A percentile compares a stretch with the other conserved stretches of the same genome.
These are phyloP conservation scores for Athalia cordata DNA, from an alignment of 2,888 invertebrate species.

Conservation along the genomic window DNA sequence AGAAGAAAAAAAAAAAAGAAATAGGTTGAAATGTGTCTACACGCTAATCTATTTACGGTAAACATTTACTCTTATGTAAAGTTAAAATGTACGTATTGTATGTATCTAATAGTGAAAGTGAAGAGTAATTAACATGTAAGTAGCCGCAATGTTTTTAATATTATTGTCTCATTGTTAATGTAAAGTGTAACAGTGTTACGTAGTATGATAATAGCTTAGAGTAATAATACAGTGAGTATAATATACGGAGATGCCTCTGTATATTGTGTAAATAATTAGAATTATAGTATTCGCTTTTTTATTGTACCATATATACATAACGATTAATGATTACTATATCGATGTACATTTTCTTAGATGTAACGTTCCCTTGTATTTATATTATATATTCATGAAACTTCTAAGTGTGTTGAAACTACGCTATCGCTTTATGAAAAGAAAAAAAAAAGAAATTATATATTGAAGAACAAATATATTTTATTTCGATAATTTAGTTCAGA, in stretches of 20 bases:
- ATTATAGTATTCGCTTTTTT: slow-evolving; percentile 54
- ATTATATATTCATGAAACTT: slow-evolving; percentile 62
- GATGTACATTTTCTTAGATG: slow-evolving; percentile 68
- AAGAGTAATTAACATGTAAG: slow-evolving; percentile 51
- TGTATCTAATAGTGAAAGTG: slow-evolving; percentile 52
- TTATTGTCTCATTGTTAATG: slow-evolving; percentile 49
- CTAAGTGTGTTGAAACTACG: slow-evolving; percentile 66
- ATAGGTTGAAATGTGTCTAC: slow-evolving; percentile 44
- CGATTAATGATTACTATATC: slow-evolving; percentile 53
- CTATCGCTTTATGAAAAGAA: slow-evolving; percentile 62
- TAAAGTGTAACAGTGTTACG: slow-evolving; percentile 45
- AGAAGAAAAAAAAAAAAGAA: slow-evolving; percentile 37
- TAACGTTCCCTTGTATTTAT: slow-evolving; percentile 66
- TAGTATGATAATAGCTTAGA: slow-evolving; percentile 53
- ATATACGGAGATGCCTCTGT: slow-evolving; percentile 47
- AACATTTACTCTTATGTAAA: slow-evolving; percentile 46
- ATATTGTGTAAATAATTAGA: slow-evolving; percentile 46
- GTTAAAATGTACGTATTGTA: slow-evolving; percentile 59
- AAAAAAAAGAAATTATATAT: slow-evolving; percentile 47
- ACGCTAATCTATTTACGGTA: slow-evolving; percentile 49
- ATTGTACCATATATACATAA: slow-evolving; percentile 54
- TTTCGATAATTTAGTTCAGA: slow-evolving; percentile 65
- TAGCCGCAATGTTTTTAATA: slow-evolving; percentile 55
- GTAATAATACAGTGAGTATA: slow-evolving; percentile 48
- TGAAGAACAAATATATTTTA: slow-evolving; percentile 61